Percentiles rank a stretch among this genome's conserved stretches.
Evolutionary conservation across 2,113 vertebrate genomes (phyloP).

Genomic region (Microtus pennsylvanicus): DNA sequence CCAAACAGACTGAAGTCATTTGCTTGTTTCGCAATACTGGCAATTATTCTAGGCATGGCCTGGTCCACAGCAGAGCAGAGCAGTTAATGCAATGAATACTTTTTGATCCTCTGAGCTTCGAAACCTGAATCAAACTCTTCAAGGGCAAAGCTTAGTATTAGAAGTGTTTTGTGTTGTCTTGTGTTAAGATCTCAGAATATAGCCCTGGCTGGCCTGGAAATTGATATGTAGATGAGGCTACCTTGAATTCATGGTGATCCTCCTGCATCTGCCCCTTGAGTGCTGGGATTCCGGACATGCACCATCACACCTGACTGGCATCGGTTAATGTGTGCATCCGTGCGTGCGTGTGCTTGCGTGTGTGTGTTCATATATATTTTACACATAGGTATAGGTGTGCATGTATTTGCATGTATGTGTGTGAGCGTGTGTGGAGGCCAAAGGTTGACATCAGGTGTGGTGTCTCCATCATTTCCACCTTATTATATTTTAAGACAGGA

Average conservation of each 20-base stretch:
- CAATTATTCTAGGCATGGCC: not conserved
- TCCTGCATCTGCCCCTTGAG: not conserved
- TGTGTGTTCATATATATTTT: no score
- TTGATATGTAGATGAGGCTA: not conserved
- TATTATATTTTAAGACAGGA: not conserved
- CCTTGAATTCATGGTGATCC: not conserved
- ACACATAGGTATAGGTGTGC: not conserved
- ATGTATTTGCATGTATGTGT: not conserved
- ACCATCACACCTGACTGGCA: not conserved
- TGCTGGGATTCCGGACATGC: not conserved
- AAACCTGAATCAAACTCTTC: slow-evolving; percentile 21
- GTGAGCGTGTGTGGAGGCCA: not conserved
- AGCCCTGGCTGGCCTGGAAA: not conserved
- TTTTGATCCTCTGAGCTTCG: not conserved
- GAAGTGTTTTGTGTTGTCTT: not conserved
- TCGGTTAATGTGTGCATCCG: not conserved
- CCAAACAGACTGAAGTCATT: not conserved
- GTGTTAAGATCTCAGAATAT: not conserved
- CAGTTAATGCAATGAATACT: not conserved
- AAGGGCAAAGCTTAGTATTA: not conserved
- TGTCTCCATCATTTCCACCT: no score
- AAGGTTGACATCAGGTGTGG: not conserved
- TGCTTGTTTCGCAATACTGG: not conserved
- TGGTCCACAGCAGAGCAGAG: not conserved
- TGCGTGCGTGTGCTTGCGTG: not conserved